These are phyloP conservation scores for Ramphastos sulfuratus DNA, from an alignment of 2,113 vertebrate species.

Conservation along the genomic window DNA sequence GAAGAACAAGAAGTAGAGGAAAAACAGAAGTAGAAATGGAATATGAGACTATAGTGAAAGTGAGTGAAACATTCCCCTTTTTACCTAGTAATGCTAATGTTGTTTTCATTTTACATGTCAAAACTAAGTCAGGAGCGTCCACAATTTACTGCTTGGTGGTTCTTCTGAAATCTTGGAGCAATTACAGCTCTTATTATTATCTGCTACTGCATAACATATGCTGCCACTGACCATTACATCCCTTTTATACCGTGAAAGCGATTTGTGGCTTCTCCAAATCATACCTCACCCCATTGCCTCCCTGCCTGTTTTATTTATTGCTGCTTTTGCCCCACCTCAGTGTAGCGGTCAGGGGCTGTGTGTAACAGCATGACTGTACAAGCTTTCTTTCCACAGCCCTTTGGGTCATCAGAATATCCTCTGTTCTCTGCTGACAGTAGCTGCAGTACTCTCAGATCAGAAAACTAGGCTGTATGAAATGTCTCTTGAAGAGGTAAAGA, in stretches of 20 bases:
- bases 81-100: constrained; percentile 72
- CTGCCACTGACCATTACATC: constrained; percentile 33
- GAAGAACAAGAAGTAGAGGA: constrained; percentile 79
- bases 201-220: constrained; percentile 34
- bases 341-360: constrained; percentile 19
- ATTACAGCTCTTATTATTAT: constrained; percentile 24
- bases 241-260: background rate
- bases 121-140: constrained; percentile 45
- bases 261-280: constrained; percentile 27
- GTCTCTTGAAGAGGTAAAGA: background rate
- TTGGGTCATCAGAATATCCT: background rate
- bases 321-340: constrained; percentile 38
- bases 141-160: constrained; percentile 48
- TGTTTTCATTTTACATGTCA: constrained; percentile 69
- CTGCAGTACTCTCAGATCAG: constrained; percentile 61
- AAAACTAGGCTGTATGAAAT: background rate
- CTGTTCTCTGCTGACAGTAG: constrained; percentile 68
- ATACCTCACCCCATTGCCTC: constrained; percentile 27
- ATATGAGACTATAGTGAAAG: constrained; percentile 77
- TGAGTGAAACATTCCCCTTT: constrained; percentile 76
- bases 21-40: constrained; percentile 78
- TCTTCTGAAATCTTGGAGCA: constrained; percentile 32
- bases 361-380: constrained; percentile 2
- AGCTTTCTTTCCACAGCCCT: constrained; percentile 31
- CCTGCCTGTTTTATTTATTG: constrained; percentile 56